These are phyloP conservation scores for Celastrina argiolus DNA, from an alignment of 2,888 invertebrate species.

Conservation along the genomic window DNA sequence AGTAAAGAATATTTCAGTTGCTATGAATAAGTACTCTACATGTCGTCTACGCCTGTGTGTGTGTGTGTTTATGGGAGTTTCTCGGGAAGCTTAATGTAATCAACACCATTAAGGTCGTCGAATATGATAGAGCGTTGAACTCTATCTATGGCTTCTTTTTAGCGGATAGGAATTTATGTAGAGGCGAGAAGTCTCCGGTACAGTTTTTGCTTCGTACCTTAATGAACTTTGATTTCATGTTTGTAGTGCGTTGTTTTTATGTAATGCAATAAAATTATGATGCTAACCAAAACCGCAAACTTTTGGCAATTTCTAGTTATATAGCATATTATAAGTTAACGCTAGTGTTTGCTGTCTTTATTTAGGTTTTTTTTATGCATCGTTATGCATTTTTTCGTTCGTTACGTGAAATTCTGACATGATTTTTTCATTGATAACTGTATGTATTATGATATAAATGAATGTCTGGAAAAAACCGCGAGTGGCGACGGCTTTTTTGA, in stretches of 20 bases:
- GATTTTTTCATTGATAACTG: no score
- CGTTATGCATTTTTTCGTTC: no score
- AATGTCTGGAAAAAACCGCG: no score
- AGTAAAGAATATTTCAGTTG: background rate
- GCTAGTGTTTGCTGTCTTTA: no score
- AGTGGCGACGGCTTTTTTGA: no score
- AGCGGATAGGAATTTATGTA: constrained; percentile 28
- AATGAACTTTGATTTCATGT: background rate
- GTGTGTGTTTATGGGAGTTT: constrained; percentile 35
- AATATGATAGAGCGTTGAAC: constrained; percentile 35
- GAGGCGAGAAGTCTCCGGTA: constrained; percentile 11
- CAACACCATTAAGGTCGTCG: constrained; percentile 33
- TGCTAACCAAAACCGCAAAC: no score
- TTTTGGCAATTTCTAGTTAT: no score
- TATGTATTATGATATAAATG: no score
- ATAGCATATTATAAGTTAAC: no score
- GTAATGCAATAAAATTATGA: no score
- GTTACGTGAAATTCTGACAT: no score
- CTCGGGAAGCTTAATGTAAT: constrained; percentile 33
- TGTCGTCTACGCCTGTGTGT: constrained; percentile 25
- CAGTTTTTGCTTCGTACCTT: constrained; percentile 10
- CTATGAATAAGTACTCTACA: constrained; percentile 26
- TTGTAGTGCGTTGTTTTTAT: background rate
- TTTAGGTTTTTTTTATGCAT: no score
- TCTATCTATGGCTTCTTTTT: constrained; percentile 34